Evolutionary conservation across 2,888 invertebrate species (phyloP).

Genomic region (Drosophila merina): DNA sequence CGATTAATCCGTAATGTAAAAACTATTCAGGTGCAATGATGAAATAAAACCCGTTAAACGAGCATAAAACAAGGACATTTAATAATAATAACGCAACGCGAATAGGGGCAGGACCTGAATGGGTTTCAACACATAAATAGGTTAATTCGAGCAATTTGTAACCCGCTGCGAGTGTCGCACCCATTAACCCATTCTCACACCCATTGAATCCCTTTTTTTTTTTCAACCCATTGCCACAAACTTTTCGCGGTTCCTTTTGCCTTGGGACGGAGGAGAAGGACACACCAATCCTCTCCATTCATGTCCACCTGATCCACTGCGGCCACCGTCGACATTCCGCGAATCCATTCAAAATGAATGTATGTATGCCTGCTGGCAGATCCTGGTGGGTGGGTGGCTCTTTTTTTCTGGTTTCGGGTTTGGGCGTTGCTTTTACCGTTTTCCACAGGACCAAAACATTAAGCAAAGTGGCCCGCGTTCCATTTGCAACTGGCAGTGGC

Average conservation of each 20-base stretch:
- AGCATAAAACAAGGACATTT: not conserved
- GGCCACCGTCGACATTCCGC: constrained; percentile 23
- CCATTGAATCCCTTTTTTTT: not conserved
- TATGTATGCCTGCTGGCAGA: constrained; percentile 5
- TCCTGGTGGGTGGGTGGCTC: no score
- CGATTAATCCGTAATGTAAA: constrained; percentile 4
- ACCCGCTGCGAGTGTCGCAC: constrained; percentile 27
- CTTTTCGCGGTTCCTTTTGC: constrained; percentile 4
- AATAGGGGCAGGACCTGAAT: not conserved
- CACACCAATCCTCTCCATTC: constrained; percentile 34
- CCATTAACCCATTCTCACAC: constrained; percentile 13
- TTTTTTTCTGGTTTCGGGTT: not conserved
- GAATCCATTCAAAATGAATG: constrained; percentile 43
- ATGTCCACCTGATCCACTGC: constrained; percentile 42
- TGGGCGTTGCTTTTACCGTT: constrained; percentile 57
- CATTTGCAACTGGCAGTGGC: constrained; percentile 66
- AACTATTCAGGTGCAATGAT: not conserved
- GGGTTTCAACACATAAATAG: constrained; percentile 14
- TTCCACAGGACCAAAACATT: constrained; percentile 61
- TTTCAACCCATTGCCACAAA: not conserved
- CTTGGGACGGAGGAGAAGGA: constrained; percentile 3
- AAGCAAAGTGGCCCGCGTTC: constrained; percentile 76
- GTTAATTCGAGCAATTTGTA: constrained; percentile 30
- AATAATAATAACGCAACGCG: constrained; percentile 4
- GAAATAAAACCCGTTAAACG: not conserved